These are phyloP conservation scores for Poeciliopsis turneri DNA, from an alignment of 2,797 vertebrate genomes.

Conservation along the genomic window DNA sequence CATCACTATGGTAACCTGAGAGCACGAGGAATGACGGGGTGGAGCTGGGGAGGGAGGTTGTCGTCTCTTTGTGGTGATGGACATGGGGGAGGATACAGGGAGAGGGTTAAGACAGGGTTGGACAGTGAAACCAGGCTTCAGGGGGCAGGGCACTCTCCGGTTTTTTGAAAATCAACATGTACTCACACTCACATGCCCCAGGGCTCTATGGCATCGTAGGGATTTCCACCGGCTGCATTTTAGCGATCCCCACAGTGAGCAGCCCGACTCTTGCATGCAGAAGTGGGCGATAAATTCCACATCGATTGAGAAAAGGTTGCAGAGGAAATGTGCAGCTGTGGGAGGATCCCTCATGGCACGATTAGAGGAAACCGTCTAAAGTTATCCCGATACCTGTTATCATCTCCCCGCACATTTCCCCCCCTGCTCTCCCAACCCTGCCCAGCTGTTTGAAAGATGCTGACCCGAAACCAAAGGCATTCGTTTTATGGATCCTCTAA, in stretches of 20 bases:
- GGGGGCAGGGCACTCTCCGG: conserved; percentile 56
- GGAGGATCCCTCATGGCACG: conserved; percentile 44
- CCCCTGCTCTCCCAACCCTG: conserved; percentile 44
- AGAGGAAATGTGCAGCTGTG: conserved; percentile 40
- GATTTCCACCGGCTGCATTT: conserved; percentile 41
- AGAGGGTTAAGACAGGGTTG: conserved; percentile 76
- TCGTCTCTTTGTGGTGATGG: conserved; percentile 75
- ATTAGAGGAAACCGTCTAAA: conserved; percentile 55
- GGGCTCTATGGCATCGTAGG: conserved; percentile 29
- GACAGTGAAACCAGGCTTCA: conserved; percentile 51
- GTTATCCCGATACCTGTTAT: conserved; percentile 70
- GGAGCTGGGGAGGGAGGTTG: conserved; percentile 48
- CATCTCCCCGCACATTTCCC: conserved; percentile 56
- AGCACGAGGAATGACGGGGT: conserved; percentile 69
- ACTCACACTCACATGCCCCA: conserved; percentile 58
- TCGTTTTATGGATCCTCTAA: conserved; percentile 70
- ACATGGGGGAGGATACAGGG: conserved; percentile 63
- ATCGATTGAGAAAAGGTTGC: conserved; percentile 35
- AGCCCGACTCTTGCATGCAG: conserved; percentile 34
- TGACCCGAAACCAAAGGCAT: conserved; percentile 63
- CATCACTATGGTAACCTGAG: conserved; percentile 82
- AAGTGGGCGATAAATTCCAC: conserved; percentile 27
- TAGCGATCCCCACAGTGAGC: conserved; percentile 40
- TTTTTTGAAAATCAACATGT: conserved; percentile 80
- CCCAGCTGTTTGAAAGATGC: conserved; percentile 65